Evolutionary conservation across 2,797 vertebrate genomes (phyloP).

Genomic region (Harpagifer antarcticus): DNA sequence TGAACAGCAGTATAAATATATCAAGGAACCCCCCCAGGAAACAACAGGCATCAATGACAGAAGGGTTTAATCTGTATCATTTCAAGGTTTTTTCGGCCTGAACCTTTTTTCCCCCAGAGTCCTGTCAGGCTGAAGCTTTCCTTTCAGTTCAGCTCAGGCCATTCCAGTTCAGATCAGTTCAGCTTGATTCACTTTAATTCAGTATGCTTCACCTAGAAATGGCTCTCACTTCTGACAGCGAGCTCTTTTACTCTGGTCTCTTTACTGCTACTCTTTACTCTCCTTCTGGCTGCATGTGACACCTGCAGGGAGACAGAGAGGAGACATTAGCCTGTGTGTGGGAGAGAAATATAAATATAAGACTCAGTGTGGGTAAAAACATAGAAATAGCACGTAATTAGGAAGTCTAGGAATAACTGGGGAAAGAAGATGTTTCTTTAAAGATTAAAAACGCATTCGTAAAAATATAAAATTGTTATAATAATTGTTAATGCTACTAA

Average conservation of each 20-base stretch:
- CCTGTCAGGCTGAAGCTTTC: conserved; percentile 31
- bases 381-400: conserved; percentile 8
- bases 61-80: conserved; percentile 32
- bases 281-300: conserved; percentile 34
- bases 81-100: conserved; percentile 20
- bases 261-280: background rate
- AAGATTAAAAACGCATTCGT: background rate
- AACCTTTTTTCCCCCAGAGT: background rate
- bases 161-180: conserved; percentile 53
- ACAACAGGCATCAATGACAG: background rate
- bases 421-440: background rate
- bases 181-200: conserved; percentile 58
- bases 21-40: background rate
- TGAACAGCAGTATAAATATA: background rate
- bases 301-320: conserved; percentile 55
- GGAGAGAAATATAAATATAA: conserved; percentile 6
- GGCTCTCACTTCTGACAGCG: conserved; percentile 27
- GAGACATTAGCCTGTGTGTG: conserved; percentile 3
- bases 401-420: conserved; percentile 34
- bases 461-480: background rate
- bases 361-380: background rate
- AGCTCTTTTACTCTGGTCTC: conserved; percentile 29
- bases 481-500: conserved; percentile 6
- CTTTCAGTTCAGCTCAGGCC: conserved; percentile 36
- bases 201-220: conserved; percentile 56